Percentiles rank a stretch among this genome's conserved stretches.
phyloP scores from a whole-genome alignment of 2,113 vertebrate species.

The Danionella cerebrum region DNA sequence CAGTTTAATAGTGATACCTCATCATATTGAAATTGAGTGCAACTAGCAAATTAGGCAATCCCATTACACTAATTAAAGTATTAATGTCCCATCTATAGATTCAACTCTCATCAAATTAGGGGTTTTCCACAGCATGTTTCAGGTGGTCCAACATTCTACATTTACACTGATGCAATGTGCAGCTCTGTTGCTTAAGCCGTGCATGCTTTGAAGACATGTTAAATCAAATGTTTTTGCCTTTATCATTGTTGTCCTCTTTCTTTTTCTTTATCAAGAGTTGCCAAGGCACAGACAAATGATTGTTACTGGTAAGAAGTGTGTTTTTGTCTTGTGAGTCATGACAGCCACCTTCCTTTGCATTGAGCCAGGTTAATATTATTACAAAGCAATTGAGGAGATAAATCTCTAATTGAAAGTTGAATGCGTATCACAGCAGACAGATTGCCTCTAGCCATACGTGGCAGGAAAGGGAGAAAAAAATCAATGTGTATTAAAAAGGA shows the following conservation, averaged over 20 bases:
- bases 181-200: neutral
- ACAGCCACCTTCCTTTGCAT: neutral
- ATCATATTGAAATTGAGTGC: neutral
- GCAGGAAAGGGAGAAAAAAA: slow-evolving; percentile 29
- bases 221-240: neutral
- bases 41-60: neutral
- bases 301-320: neutral
- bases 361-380: slow-evolving; percentile 12
- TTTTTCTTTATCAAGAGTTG: neutral
- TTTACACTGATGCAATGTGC: slow-evolving; percentile 9
- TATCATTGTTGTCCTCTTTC: neutral
- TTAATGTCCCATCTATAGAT: neutral
- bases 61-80: neutral
- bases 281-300: neutral
- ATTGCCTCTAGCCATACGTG: slow-evolving; percentile 11
- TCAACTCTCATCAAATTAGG: neutral
- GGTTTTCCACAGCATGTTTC: neutral
- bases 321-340: neutral
- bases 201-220: neutral
- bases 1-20: neutral
- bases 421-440: slow-evolving; percentile 27
- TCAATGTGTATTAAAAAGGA: slow-evolving; percentile 53
- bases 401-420: slow-evolving; percentile 43
- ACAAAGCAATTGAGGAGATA: slow-evolving; percentile 24
- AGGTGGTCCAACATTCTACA: neutral